Percentiles rank a stretch among this genome's conserved stretches.
Evolutionary conservation across 2,113 vertebrate species (phyloP).

Genomic region (Hiodon alosoides): DNA sequence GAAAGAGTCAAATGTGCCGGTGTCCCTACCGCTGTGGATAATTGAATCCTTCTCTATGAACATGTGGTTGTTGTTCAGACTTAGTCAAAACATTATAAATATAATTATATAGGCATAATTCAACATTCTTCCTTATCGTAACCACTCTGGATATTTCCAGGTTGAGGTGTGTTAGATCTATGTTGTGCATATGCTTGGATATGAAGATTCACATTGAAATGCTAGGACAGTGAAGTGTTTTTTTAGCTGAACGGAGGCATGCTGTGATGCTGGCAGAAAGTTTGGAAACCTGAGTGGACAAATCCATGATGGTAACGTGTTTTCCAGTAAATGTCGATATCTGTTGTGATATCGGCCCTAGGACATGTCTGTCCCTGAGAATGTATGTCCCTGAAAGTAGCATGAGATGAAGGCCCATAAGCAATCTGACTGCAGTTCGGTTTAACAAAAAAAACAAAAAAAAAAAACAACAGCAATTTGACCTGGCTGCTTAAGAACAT

Average conservation of each 20-base stretch:
- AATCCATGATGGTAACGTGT: background rate
- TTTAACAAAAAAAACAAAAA: too few relatives aligned
- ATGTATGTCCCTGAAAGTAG: background rate
- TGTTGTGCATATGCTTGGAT: background rate
- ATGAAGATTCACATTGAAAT: background rate
- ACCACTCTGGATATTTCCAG: background rate
- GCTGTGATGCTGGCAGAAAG: background rate
- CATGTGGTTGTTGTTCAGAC: background rate
- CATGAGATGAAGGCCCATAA: background rate
- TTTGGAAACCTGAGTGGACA: background rate
- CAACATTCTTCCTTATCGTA: background rate
- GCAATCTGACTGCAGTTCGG: too few relatives aligned
- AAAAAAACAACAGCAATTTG: too few relatives aligned
- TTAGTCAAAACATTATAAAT: background rate
- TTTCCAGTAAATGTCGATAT: constrained; percentile 4
- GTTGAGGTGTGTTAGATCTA: background rate
- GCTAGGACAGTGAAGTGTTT: too few relatives aligned
- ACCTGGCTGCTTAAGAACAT: too few relatives aligned
- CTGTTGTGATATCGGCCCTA: constrained; percentile 4
- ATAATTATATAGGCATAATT: background rate
- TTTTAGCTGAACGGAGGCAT: background rate
- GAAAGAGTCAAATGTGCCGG: background rate
- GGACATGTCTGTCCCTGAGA: constrained; percentile 3
- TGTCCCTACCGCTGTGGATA: background rate
- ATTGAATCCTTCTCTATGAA: background rate